Base-by-base conservation (phyloP, 2,113 vertebrate genomes). In the Trachemys scripta region DNA sequence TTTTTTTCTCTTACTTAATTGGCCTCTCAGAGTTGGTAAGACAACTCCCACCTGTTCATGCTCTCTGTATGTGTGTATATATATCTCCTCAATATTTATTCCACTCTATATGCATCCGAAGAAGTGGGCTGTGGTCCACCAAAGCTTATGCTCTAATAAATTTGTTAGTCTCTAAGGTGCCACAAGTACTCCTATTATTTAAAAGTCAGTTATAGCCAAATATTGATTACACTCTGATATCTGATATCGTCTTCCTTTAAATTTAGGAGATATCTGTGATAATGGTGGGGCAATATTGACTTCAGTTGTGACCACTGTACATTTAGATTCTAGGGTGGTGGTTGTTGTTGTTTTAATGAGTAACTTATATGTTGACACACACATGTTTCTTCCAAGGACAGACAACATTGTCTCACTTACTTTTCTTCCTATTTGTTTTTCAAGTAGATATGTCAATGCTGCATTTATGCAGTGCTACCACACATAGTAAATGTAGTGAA, bases 401-500 rank as follows among this genome's bases (percentile, higher is more conserved):
- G 0, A 0, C n/a, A 13, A 62, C 59, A 62, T 62, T 62, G 59
- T 62, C 14, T 38, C n/a, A 20, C 8, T 5, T 4, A 5, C 11
- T 10, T 2, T 7, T 42, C 27, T n/a, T 31, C 9, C 7, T 87
- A 29, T 25, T 53, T 29, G 45, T 14, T 20, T 1, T 19, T 56
- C 10, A 75, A 78, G 81, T 31, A 62, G 78, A 5, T 3, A 2
- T 45, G 10, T 69, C 49, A 5, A 17, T 62, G 38, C 56, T 19
- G 76, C 6, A 45, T 12, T 54, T n/a, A 27, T 59, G 62, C 1
- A 13, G 24, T 12, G 16, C 35, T 14, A 12, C 2, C 25, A n/a
- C 1, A 17, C 0, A 0, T 8, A 78, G 25, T 69, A 0, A 53
- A 38, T 75, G 42, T n/a, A n/a, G 35, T 42, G n/a, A 75, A 49